phyloP scores from a whole-genome alignment of 37 sponge, comb jelly and placozoan species.

The Theonella swinhoei region DNA sequence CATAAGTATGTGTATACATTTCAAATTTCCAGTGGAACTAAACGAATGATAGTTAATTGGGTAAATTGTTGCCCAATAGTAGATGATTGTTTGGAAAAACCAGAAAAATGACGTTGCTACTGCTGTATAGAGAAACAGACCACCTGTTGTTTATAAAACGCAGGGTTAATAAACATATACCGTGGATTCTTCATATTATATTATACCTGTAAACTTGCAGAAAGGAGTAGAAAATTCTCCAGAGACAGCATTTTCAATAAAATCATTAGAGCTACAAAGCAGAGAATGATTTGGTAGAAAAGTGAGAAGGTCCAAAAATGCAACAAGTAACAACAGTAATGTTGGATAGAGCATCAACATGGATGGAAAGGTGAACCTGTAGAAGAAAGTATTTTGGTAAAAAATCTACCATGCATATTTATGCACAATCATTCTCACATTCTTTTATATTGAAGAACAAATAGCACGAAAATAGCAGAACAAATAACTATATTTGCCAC shows the following conservation, averaged over 20 bases:
- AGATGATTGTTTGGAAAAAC: background rate
- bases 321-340: background rate
- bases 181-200: too few species aligned
- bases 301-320: background rate
- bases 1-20: background rate
- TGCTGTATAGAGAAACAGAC: too few species aligned
- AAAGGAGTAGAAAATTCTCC: background rate
- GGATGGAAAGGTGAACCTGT: background rate
- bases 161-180: too few species aligned
- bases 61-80: background rate
- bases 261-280: background rate
- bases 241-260: background rate
- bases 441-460: background rate
- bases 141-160: too few species aligned
- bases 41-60: background rate
- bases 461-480: background rate
- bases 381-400: too few species aligned
- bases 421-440: too few species aligned
- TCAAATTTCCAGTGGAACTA: background rate
- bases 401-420: too few species aligned
- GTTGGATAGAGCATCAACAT: background rate
- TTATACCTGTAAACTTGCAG: background rate
- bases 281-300: background rate
- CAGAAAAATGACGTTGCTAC: too few species aligned
- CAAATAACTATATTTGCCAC: background rate